phyloP scores from a whole-genome alignment of 2,888 invertebrate species.

The Peribatodes rhomboidaria region DNA sequence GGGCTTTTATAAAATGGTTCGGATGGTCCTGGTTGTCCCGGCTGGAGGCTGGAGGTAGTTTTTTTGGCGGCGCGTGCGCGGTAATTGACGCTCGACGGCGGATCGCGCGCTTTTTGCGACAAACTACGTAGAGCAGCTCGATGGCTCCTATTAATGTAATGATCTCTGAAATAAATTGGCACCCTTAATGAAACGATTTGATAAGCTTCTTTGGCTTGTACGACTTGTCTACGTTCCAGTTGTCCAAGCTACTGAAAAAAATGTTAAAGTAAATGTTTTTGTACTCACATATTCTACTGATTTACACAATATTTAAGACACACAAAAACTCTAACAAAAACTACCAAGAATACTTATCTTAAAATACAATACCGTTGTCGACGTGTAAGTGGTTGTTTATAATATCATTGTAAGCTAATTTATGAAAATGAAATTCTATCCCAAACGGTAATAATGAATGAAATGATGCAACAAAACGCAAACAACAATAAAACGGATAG shows the following conservation, averaged over 20 bases:
- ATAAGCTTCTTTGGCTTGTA: neutral
- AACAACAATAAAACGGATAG: conserved; percentile 53
- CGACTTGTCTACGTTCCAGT: neutral
- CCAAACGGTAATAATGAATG: conserved; percentile 44
- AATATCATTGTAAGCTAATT: conserved; percentile 21
- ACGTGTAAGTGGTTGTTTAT: conserved; percentile 26
- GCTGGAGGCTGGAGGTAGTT: conserved; percentile 52
- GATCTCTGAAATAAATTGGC: conserved; percentile 30
- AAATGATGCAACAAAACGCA: conserved; percentile 55
- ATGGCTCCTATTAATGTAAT: conserved; percentile 57
- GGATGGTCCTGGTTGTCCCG: conserved; percentile 66
- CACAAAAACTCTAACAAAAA: neutral
- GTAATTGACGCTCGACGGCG: conserved; percentile 73
- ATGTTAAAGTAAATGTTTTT: neutral
- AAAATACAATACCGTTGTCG: conserved; percentile 15
- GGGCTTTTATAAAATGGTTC: conserved; percentile 79
- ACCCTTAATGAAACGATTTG: conserved; percentile 27
- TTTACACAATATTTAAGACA: neutral
- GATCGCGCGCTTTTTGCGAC: conserved; percentile 67
- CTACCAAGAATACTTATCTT: neutral
- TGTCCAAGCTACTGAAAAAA: neutral
- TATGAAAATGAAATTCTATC: conserved; percentile 33
- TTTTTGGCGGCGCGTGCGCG: conserved; percentile 85
- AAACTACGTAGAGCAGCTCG: conserved; percentile 52
- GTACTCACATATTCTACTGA: neutral